A percentile compares a stretch with the other conserved stretches of the same genome.
Evolutionary conservation across 2,113 vertebrate genomes (phyloP).

Genomic region (Grammomys surdaster): DNA sequence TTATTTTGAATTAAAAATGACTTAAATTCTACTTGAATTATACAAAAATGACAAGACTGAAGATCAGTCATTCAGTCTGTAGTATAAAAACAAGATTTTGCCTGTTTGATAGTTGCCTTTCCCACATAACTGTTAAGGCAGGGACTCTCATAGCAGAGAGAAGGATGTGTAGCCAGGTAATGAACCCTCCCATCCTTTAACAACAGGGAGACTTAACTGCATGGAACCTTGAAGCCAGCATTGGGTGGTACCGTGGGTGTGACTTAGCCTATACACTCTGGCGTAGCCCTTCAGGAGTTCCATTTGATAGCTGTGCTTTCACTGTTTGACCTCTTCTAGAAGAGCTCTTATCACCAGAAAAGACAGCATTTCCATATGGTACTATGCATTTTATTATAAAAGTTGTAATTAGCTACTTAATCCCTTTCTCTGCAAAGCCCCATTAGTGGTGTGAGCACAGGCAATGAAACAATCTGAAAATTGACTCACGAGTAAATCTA

Average conservation of each 20-base stretch:
- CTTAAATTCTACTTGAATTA: conserved; percentile 21
- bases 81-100: not conserved
- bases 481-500: not conserved
- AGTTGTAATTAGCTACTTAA: conserved; percentile 38
- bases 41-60: not conserved
- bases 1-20: conserved; percentile 54
- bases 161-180: not conserved
- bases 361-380: not conserved
- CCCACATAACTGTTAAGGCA: not conserved
- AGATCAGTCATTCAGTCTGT: conserved; percentile 35
- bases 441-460: not conserved
- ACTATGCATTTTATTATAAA: conserved; percentile 29
- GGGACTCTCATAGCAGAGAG: not conserved
- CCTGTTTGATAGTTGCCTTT: conserved; percentile 14
- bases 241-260: not conserved
- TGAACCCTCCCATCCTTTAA: not conserved
- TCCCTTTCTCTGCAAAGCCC: not conserved
- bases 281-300: not conserved
- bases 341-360: not conserved
- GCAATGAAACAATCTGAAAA: conserved; percentile 29
- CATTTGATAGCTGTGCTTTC: not conserved
- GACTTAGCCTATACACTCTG: not conserved
- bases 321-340: not conserved
- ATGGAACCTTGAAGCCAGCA: conserved; percentile 16
- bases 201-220: not conserved